Conservation (phyloP, 2,113 vertebrate genomes). For the Agelaius tricolor region DNA sequence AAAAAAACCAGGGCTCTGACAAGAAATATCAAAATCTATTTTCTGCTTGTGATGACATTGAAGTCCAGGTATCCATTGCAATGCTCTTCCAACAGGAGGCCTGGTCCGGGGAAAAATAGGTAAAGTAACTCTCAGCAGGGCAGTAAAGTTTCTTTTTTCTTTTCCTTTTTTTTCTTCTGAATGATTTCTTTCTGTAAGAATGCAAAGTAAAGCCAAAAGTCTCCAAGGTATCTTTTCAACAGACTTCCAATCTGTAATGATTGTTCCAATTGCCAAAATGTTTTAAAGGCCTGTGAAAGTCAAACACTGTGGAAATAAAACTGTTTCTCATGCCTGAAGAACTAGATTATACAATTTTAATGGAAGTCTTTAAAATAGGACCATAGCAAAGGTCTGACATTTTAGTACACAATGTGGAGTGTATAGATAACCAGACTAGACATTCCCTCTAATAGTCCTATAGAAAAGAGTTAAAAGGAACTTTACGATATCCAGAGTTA, state of each 20-base stretch:
- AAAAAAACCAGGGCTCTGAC: not conserved
- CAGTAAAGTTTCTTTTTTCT: constrained; percentile 19
- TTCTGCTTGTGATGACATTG: not conserved
- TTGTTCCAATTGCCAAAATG: constrained; percentile 39
- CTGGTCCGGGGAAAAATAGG: not conserved
- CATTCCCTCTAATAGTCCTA: not conserved
- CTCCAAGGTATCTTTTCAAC: constrained; percentile 62
- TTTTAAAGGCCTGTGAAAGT: constrained; percentile 42
- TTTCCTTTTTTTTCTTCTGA: not conserved
- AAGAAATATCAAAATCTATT: not conserved
- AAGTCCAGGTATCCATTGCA: not conserved
- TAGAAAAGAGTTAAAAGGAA: not conserved
- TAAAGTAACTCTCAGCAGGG: constrained; percentile 26
- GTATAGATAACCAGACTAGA: not conserved
- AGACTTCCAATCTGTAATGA: constrained; percentile 44
- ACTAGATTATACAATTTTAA: not conserved
- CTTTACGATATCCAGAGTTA: not conserved
- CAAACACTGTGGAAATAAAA: constrained; percentile 30
- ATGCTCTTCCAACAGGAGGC: not conserved
- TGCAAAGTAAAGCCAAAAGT: constrained; percentile 50
- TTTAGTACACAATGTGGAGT: not conserved
- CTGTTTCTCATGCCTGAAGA: constrained; percentile 10
- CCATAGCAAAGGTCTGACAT: not conserved
- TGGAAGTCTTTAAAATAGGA: constrained; percentile 8
- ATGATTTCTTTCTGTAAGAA: constrained; percentile 48